Base-by-base conservation (phyloP, 37 sponge, comb jelly and placozoan species). In the Tethya wilhelma region DNA sequence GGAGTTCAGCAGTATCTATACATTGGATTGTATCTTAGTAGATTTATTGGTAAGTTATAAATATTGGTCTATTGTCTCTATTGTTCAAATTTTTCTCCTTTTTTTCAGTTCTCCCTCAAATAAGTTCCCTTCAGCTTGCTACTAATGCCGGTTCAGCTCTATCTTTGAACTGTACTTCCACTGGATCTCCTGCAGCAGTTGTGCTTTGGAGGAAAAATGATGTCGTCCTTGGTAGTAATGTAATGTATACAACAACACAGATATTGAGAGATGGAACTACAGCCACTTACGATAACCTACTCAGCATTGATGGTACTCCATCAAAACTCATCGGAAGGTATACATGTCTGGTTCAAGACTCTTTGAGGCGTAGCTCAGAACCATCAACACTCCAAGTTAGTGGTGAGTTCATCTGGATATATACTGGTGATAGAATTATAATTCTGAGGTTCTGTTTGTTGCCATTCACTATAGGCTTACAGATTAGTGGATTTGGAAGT, bases 141-240 rank as follows among this genome's bases (percentile, higher is more conserved):
- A 9, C 38, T 67, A 31, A 38, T 17, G 34, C 6, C 38, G 34
- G 4, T 36, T 25, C 67, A 67, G 38, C 39, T 36, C 39, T 67
- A 31, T 20, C 73, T 28, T 56, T 72, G 31, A 72, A 72, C 56
- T 72, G 73, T 45, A 72, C 56, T 26, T 72, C 73, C 29, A 72
- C 56, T 4, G 73, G 73, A 53, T 72, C 73, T 55, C 73, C 73
- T 33, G 73, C 73, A 28, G 31, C 31, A 9, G 53, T 25, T 72
- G 73, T 72, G 31, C 4, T 49, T 46, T 72, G 73, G 73, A 72
- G 56, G 3, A 49, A 49, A 49, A 33, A 72, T 72, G 73, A 33
- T 34, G 17, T 28, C 4, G 8, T 5, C 31, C 73, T 72, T 9
- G 31, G 33, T 29, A 72, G 32, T 72, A 56, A 45, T 31, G 8